These are phyloP conservation scores for Sus scrofa DNA, from an alignment of 2,113 vertebrate species.

Conservation along the genomic window T2T-Sscrofa CM000825.6:82606501-82607000, in stretches of 20 bases:
- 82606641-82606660: too few species aligned
- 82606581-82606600: not conserved
- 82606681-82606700: too few species aligned
- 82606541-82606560: not conserved
- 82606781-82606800: too few species aligned
- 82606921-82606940: not conserved
- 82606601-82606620: not conserved
- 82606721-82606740: too few species aligned
- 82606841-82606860: too few species aligned
- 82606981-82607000: not conserved
- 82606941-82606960: not conserved
- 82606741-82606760: too few species aligned
- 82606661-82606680: too few species aligned
- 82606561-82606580: not conserved
- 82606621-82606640: not conserved
- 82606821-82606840: too few species aligned
- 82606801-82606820: too few species aligned
- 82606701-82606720: too few species aligned
- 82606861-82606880: not conserved
- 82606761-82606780: too few species aligned
- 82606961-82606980: not conserved
- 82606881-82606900: not conserved
- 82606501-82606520: not conserved
- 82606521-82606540: not conserved
- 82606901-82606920: not conserved